Evolutionary conservation across 2,888 invertebrate species (phyloP).

Genomic region (Athrips mouffetella): DNA sequence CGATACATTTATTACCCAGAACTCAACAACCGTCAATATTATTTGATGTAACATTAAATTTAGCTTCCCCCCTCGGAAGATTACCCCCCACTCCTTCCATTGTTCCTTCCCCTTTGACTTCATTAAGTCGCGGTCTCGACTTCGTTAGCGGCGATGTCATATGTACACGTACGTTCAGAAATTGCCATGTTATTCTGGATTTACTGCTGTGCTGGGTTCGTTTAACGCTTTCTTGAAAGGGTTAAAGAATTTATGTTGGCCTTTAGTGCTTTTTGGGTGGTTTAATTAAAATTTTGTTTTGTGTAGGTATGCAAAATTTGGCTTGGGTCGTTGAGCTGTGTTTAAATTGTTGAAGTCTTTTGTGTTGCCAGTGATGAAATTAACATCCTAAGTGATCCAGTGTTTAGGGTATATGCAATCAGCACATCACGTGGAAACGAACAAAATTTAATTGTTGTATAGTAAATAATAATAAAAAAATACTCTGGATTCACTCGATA

Average conservation of each 20-base stretch:
- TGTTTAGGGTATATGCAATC: too few species aligned
- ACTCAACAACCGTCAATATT: slow-evolving; percentile 2
- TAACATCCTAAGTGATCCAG: too few species aligned
- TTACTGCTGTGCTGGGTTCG: slow-evolving; percentile 6
- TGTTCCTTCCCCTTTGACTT: slow-evolving; percentile 21
- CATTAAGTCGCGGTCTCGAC: slow-evolving; percentile 28
- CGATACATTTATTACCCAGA: slow-evolving; percentile 1
- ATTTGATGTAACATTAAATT: slow-evolving; percentile 10
- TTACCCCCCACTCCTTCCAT: slow-evolving; percentile 12
- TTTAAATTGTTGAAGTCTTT: too few species aligned
- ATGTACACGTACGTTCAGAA: slow-evolving; percentile 4
- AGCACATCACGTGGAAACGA: too few species aligned
- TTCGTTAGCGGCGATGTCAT: slow-evolving; percentile 28
- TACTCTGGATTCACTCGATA: too few species aligned
- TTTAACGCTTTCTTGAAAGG: slow-evolving; percentile 4
- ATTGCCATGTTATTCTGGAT: slow-evolving; percentile 9
- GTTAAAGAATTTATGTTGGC: slow-evolving; percentile 7
- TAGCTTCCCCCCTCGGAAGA: slow-evolving; percentile 10
- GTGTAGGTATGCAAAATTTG: background rate
- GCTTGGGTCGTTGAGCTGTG: background rate
- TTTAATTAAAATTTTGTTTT: background rate
- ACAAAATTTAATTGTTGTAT: too few species aligned
- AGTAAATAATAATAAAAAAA: too few species aligned
- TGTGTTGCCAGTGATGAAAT: too few species aligned
- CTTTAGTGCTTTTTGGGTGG: background rate